phyloP scores from a whole-genome alignment of 2,888 invertebrate genomes.

The Scrobipalpa costella region DNA sequence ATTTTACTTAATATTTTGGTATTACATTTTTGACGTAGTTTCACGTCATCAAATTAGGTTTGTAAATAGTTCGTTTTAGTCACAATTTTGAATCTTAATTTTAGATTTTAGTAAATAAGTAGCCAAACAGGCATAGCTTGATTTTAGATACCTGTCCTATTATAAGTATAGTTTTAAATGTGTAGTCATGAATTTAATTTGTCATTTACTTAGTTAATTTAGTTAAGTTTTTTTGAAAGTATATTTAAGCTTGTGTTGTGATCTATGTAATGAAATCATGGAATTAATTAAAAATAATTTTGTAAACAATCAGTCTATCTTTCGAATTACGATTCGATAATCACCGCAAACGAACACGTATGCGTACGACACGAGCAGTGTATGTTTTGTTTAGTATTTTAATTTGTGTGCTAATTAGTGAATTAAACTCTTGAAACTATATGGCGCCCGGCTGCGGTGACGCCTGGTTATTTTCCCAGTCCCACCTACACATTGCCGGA shows the following conservation, averaged over 20 bases:
- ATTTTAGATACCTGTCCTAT: conserved; percentile 7
- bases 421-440: too few relatives aligned
- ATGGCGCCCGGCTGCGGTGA: too few relatives aligned
- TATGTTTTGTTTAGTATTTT: too few relatives aligned
- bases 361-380: too few relatives aligned
- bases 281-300: conserved; percentile 30
- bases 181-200: neutral
- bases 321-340: neutral
- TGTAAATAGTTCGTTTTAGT: conserved; percentile 4
- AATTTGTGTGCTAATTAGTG: too few relatives aligned
- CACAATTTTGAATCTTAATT: conserved; percentile 6
- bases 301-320: neutral
- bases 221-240: conserved; percentile 13
- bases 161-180: conserved; percentile 11
- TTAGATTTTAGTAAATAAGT: neutral
- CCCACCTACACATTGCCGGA: too few relatives aligned
- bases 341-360: too few relatives aligned
- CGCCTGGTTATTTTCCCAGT: too few relatives aligned
- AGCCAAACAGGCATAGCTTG: conserved; percentile 20
- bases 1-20: neutral
- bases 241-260: conserved; percentile 16
- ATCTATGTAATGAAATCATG: conserved; percentile 25
- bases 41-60: conserved; percentile 8
- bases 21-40: neutral
- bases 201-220: conserved; percentile 10